Conservation (phyloP, 1,140 invertebrate species). For the Drosophila lacteicornis region DNA sequence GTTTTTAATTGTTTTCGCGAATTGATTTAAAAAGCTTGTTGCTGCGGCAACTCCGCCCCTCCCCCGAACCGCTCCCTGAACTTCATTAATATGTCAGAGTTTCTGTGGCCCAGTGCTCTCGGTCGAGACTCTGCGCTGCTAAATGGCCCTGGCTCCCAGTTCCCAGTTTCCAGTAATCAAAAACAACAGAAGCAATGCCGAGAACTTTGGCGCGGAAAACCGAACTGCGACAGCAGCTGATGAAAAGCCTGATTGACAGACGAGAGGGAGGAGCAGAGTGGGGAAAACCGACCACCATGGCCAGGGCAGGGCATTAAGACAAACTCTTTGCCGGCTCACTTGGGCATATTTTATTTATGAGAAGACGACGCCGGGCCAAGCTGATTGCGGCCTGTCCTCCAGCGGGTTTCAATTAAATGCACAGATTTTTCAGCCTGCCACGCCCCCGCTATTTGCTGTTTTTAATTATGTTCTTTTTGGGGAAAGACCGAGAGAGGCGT, state of each 20-base stretch:
- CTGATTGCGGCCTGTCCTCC: conserved; percentile 45
- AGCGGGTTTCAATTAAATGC: conserved; percentile 76
- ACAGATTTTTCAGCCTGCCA: conserved; percentile 59
- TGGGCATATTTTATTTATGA: conserved; percentile 77
- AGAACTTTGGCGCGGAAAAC: conserved; percentile 24
- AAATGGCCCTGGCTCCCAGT: conserved; percentile 54
- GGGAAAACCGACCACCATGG: conserved; percentile 1
- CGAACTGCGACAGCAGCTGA: conserved; percentile 43
- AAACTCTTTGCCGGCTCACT: conserved; percentile 47
- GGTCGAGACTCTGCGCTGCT: conserved; percentile 27
- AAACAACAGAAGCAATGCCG: conserved; percentile 27
- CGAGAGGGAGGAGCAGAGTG: not conserved
- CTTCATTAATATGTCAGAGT: conserved; percentile 75
- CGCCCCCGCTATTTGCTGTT: conserved; percentile 46
- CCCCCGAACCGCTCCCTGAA: not conserved
- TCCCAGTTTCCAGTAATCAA: conserved; percentile 40
- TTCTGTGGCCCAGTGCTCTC: conserved; percentile 22
- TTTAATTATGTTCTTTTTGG: conserved; percentile 61
- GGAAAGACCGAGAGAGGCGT: not conserved
- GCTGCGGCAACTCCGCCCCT: conserved; percentile 37
- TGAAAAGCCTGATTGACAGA: conserved; percentile 57
- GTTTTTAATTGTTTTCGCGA: conserved; percentile 77
- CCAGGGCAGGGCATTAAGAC: conserved; percentile 42
- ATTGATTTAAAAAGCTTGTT: conserved; percentile 75
- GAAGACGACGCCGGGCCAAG: conserved; percentile 24